Conservation (phyloP, 2,113 vertebrate species). For the Hoplias malabaricus region DNA sequence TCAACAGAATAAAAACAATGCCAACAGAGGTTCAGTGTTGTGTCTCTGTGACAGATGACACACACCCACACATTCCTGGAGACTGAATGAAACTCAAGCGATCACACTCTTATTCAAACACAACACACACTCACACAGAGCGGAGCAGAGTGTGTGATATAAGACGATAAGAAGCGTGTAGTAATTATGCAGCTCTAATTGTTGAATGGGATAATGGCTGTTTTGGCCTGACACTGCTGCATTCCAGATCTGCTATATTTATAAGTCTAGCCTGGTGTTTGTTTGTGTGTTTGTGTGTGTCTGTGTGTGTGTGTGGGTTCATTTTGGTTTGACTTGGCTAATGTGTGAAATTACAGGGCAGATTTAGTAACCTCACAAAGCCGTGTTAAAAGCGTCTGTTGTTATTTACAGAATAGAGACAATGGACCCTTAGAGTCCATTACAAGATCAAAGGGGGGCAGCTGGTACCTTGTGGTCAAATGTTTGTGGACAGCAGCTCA, state of each 20-base stretch:
- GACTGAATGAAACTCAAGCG: too few species aligned
- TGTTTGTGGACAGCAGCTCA: too few species aligned
- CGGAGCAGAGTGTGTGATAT: slow-evolving; percentile 40
- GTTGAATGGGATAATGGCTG: slow-evolving; percentile 59
- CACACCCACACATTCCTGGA: not conserved
- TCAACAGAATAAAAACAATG: too few species aligned
- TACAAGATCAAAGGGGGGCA: too few species aligned
- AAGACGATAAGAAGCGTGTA: slow-evolving; percentile 45
- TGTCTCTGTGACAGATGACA: not conserved
- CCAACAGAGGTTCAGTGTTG: not conserved
- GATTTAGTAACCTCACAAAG: too few species aligned
- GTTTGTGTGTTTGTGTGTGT: slow-evolving; percentile 21
- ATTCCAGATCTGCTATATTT: slow-evolving; percentile 27
- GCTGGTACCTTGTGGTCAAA: too few species aligned
- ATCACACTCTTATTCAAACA: not conserved
- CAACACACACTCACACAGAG: not conserved
- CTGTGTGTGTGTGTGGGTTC: slow-evolving; percentile 12
- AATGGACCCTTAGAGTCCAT: too few species aligned
- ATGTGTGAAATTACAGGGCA: too few species aligned
- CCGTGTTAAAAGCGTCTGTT: too few species aligned
- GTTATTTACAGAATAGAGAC: too few species aligned
- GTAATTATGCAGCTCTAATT: slow-evolving; percentile 66
- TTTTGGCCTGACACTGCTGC: slow-evolving; percentile 36
- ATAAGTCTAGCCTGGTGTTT: not conserved
- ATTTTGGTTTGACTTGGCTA: too few species aligned